Percentiles rank a stretch among this genome's conserved stretches.
Evolutionary conservation across 2,888 invertebrate genomes (phyloP).

Genomic region (Drosophila acutilabella): DNA sequence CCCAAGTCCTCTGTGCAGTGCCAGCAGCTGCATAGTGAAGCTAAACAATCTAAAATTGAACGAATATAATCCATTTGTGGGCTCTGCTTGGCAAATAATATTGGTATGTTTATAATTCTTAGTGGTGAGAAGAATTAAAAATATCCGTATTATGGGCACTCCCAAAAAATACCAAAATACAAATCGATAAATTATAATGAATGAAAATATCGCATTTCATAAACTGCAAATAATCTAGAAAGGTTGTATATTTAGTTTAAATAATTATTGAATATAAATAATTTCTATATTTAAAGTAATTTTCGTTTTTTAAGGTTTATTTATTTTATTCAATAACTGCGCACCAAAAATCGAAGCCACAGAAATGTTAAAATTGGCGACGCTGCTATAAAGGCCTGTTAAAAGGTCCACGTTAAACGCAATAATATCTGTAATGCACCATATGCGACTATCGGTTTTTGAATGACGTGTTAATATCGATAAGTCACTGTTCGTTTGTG

Average conservation of each 20-base stretch:
- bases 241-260: no score
- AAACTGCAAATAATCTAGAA: no score
- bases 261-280: no score
- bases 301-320: no score
- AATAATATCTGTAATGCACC: no score
- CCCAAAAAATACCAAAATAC: slow-evolving; percentile 1
- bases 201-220: no score
- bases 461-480: slow-evolving; percentile 3
- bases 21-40: slow-evolving; percentile 83
- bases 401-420: no score
- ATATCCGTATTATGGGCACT: slow-evolving; percentile 7
- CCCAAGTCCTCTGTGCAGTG: slow-evolving; percentile 83
- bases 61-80: slow-evolving; percentile 82
- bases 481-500: not conserved
- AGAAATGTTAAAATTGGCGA: no score
- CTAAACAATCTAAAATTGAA: slow-evolving; percentile 80
- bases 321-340: no score
- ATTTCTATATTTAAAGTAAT: no score
- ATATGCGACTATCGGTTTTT: not conserved
- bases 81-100: slow-evolving; percentile 7
- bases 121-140: slow-evolving; percentile 17
- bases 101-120: slow-evolving; percentile 19
- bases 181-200: not conserved
- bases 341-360: no score
- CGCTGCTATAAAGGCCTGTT: no score